These are phyloP conservation scores for Pangasius larnaudii DNA, from an alignment of 2,797 vertebrate genomes.

Conservation along the genomic window DNA sequence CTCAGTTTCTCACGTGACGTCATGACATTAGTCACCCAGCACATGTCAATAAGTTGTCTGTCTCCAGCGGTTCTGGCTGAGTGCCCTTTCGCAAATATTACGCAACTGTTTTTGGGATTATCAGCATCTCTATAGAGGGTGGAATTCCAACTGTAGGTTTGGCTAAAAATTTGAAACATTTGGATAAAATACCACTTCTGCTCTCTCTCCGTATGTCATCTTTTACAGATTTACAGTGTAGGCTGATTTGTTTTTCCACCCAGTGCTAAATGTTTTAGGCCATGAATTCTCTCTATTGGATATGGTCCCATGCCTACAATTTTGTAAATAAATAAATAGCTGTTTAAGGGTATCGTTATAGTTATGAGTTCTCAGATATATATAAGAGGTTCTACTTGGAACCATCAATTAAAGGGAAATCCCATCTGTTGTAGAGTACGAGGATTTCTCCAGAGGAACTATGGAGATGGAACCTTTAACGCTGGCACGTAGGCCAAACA, in stretches of 20 bases:
- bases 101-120: neutral
- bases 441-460: neutral
- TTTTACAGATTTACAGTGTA: slow-evolving; percentile 3
- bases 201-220: neutral
- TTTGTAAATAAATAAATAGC: neutral
- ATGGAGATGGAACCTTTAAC: neutral
- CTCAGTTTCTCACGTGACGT: slow-evolving; percentile 35
- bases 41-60: slow-evolving; percentile 44
- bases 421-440: neutral
- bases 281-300: neutral
- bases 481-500: neutral
- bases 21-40: slow-evolving; percentile 47
- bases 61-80: neutral
- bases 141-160: neutral
- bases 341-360: neutral
- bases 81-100: slow-evolving; percentile 11
- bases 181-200: neutral
- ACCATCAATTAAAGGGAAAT: neutral
- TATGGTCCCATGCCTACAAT: neutral
- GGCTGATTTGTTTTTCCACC: slow-evolving; percentile 31
- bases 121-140: neutral
- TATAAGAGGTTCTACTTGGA: neutral
- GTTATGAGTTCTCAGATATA: neutral
- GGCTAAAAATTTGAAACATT: neutral
- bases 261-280: slow-evolving; percentile 23